These are phyloP conservation scores for Bruchidius siliquastri DNA, from an alignment of 2,888 invertebrate genomes.

Conservation along the genomic window DNA sequence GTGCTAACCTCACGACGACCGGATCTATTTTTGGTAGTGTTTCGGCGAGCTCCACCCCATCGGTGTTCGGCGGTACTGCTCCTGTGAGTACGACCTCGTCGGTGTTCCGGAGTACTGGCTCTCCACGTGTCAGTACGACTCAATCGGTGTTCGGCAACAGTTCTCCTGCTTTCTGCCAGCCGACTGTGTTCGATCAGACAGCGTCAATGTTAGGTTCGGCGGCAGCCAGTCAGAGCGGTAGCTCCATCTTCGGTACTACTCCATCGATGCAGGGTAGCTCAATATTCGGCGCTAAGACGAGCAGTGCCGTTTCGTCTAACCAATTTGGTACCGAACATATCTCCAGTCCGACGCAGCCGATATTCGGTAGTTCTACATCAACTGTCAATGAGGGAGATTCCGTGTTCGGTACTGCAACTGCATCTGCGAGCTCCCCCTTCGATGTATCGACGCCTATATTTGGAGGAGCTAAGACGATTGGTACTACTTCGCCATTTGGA, in stretches of 20 bases:
- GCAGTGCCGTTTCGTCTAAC: neutral
- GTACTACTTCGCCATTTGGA: constrained; percentile 21
- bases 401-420: constrained; percentile 17
- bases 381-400: constrained; percentile 9
- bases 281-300: neutral
- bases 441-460: constrained; percentile 18
- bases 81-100: neutral
- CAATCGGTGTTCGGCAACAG: constrained; percentile 13
- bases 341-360: constrained; percentile 7
- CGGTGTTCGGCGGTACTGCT: constrained; percentile 6
- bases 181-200: neutral
- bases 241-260: neutral
- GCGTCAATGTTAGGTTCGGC: constrained; percentile 6
- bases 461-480: constrained; percentile 11
- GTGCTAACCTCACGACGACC: neutral
- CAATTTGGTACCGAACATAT: constrained; percentile 4
- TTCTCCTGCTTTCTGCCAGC: neutral
- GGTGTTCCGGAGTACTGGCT: too few relatives aligned
- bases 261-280: neutral
- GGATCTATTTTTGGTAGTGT: neutral
- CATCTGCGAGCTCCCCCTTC: constrained; percentile 15
- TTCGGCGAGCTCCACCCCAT: neutral
- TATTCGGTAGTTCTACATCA: constrained; percentile 9
- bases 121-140: constrained; percentile 6
- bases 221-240: constrained; percentile 1